These are phyloP conservation scores for Gallinago stenura DNA, from an alignment of 2,797 vertebrate species.

Conservation along the genomic window DNA sequence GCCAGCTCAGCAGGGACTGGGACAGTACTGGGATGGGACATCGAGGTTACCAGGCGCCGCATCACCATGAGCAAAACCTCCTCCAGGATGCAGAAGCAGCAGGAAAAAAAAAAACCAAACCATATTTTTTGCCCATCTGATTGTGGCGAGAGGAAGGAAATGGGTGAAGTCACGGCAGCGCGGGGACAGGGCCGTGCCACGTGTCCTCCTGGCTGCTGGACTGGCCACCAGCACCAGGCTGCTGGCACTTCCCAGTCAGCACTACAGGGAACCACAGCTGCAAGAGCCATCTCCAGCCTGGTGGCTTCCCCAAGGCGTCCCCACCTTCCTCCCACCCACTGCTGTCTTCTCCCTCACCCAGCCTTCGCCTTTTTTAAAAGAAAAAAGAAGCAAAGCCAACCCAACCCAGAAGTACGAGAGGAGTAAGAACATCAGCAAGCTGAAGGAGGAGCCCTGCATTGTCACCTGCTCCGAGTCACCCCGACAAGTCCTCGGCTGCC, in stretches of 20 bases:
- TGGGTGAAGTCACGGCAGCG: rapidly evolving
- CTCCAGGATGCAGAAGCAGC: neutral
- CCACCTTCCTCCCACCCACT: neutral
- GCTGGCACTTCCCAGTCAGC: neutral
- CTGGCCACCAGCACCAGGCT: rapidly evolving
- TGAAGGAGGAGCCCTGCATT: neutral
- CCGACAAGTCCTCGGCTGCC: rapidly evolving
- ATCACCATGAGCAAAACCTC: neutral
- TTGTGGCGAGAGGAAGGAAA: neutral
- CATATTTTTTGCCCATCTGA: rapidly evolving
- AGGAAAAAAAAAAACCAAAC: neutral
- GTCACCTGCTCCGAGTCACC: rapidly evolving
- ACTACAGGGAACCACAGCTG: neutral
- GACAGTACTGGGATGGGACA: neutral
- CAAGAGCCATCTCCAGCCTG: neutral
- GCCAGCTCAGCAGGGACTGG: slow-evolving; percentile 15
- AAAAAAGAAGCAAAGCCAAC: neutral
- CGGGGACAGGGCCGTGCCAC: neutral
- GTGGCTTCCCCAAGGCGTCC: neutral
- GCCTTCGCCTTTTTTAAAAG: neutral
- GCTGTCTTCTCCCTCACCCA: neutral
- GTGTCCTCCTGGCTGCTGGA: neutral
- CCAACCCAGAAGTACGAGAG: neutral
- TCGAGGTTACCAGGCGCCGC: neutral
- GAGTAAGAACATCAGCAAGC: neutral